These are phyloP conservation scores for Thamnophis elegans DNA, from an alignment of 2,797 vertebrate species.

Conservation along the genomic window DNA sequence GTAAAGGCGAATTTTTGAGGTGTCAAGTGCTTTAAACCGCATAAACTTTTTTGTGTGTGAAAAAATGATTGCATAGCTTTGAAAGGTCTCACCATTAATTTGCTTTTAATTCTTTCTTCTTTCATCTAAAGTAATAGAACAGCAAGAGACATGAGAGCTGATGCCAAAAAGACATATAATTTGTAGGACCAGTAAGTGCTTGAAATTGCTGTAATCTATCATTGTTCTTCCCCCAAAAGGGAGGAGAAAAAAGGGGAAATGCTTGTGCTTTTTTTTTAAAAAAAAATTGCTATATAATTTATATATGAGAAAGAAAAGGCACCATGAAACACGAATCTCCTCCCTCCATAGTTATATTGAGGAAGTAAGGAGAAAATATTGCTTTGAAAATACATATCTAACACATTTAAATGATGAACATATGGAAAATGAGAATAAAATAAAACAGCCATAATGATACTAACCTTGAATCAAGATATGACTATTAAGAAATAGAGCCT, in stretches of 20 bases:
- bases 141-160: conserved; percentile 14
- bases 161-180: conserved; percentile 31
- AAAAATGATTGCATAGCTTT: conserved; percentile 27
- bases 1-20: neutral
- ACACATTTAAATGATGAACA: neutral
- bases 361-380: neutral
- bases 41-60: neutral
- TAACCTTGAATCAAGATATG: neutral
- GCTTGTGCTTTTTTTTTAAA: neutral
- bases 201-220: conserved; percentile 33
- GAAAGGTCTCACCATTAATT: conserved; percentile 33
- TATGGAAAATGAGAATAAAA: neutral
- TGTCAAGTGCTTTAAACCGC: conserved; percentile 18
- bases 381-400: neutral
- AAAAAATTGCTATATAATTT: conserved; percentile 10
- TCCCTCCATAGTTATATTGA: neutral
- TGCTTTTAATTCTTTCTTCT: conserved; percentile 32
- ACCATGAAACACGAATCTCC: neutral
- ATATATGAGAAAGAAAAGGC: conserved; percentile 23
- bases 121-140: conserved; percentile 29
- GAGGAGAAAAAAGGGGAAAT: neutral
- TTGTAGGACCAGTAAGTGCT: conserved; percentile 30
- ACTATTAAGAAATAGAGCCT: neutral
- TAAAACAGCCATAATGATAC: neutral
- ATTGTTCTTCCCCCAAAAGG: conserved; percentile 10